A percentile compares a stretch with the other conserved stretches of the same genome.
Evolutionary conservation across 2,113 vertebrate species (phyloP).

Genomic region (Amblyopsis rosae): DNA sequence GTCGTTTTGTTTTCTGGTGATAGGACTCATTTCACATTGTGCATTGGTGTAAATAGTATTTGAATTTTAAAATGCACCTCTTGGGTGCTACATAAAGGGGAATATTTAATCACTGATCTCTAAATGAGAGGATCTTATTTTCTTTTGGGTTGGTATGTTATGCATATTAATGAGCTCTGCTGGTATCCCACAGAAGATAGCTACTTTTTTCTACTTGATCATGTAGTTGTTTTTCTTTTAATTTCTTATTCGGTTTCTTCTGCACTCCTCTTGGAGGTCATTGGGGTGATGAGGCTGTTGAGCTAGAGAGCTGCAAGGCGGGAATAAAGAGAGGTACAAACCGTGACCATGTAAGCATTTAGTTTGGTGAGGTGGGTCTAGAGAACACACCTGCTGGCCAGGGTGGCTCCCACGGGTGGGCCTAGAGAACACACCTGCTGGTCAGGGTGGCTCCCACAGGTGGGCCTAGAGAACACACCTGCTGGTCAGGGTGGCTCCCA

Average conservation of each 20-base stretch:
- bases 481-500: too few relatives aligned
- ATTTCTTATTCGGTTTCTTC: conserved; percentile 12
- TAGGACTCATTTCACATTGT: conserved; percentile 62
- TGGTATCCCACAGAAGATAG: conserved; percentile 45
- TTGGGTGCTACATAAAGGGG: conserved; percentile 69
- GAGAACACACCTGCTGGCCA: too few relatives aligned
- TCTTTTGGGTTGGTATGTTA: conserved; percentile 58
- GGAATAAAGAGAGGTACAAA: not conserved
- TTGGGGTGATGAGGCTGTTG: not conserved
- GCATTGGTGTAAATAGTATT: conserved; percentile 65
- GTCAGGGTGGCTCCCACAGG: too few relatives aligned
- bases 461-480: too few relatives aligned
- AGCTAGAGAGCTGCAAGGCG: not conserved
- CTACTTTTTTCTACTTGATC: conserved; percentile 25
- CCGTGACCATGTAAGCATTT: not conserved
- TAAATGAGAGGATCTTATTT: conserved; percentile 61
- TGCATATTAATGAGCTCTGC: conserved; percentile 64
- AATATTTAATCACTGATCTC: conserved; percentile 67
- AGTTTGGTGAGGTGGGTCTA: too few relatives aligned
- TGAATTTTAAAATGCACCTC: conserved; percentile 68
- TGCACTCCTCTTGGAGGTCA: conserved; percentile 18
- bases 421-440: too few relatives aligned
- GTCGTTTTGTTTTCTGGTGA: conserved; percentile 55
- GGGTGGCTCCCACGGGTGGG: too few relatives aligned
- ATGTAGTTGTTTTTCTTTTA: not conserved